Base-by-base conservation (phyloP, 1,140 invertebrate genomes). In the Drosophila bocki region DNA sequence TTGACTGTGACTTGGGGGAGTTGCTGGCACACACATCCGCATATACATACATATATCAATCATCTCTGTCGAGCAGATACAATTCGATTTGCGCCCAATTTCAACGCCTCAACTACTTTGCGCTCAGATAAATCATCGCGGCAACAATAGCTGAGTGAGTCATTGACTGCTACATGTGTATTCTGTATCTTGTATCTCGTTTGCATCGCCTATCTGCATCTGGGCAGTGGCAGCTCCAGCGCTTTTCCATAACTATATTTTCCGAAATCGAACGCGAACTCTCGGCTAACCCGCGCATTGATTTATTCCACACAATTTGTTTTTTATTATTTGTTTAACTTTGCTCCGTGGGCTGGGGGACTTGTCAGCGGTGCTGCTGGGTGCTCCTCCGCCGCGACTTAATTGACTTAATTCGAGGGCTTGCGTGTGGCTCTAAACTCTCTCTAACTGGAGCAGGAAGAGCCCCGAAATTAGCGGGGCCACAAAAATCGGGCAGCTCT, bases 11-110 rank as follows among this genome's bases (percentile, higher is more conserved):
- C 19, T 69, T 48, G 15, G 11, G 19, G 26, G 29, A 57, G 35
- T 54, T 54, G 2, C 6, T 22, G 13, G 13, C 13, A 3, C 13
- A n/a, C 19, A 39, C 53, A 56, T 48, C 47, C 47, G 22, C 9
- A 48, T 26, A 26, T 29, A 29, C 35, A 37, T 37, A 37, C 13
- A 41, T 17, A 50, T 39, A 69, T 72, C 70, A 70, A 70, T 70
- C 67, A 70, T 54, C 67, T 56, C 67, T 62, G 62, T 33, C 65
- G 58, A 50, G 69, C 61, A 75, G 58, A 61, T 70, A 71, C 80
- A 84, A 84, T 88, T 88, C 74, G 84, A 88, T 90, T 88, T 88
- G 84, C 85, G 84, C 84, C 84, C 84, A 88, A 88, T 88, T 88
- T 88, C 80, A 88, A 88, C 84, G 84, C 84, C 84, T 88, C 85